phyloP scores from a whole-genome alignment of 2,797 vertebrate species.

The Peromyscus aztecus region DNA sequence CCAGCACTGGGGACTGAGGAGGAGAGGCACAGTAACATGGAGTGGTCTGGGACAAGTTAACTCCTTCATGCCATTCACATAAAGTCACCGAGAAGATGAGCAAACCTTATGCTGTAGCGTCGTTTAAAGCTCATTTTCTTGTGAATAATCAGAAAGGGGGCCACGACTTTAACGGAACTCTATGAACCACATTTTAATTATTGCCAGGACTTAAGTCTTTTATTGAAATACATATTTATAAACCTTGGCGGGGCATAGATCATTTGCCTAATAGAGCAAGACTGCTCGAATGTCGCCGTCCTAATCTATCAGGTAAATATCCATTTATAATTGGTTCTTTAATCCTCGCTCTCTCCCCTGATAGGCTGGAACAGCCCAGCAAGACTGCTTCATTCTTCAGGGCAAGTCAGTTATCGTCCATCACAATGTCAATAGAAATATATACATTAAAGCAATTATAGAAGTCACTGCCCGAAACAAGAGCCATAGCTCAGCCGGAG shows the following conservation, averaged over 20 bases:
- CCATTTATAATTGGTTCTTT: constrained; percentile 80
- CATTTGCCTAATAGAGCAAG: constrained; percentile 85
- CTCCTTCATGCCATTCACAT: neutral
- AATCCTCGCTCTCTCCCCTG: constrained; percentile 70
- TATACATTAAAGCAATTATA: constrained; percentile 63
- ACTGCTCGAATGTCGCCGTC: constrained; percentile 62
- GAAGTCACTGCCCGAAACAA: constrained; percentile 20
- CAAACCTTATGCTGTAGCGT: fast-evolving
- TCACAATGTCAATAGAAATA: constrained; percentile 68
- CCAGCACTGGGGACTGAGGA: neutral
- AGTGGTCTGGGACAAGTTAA: neutral
- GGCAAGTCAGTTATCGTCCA: constrained; percentile 53
- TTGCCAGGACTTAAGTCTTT: constrained; percentile 80
- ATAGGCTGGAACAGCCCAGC: constrained; percentile 1
- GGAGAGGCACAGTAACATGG: fast-evolving
- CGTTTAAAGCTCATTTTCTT: constrained; percentile 44
- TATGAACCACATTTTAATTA: constrained; percentile 85
- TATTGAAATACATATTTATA: constrained; percentile 87
- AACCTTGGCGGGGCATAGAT: constrained; percentile 78
- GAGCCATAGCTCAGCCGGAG: constrained; percentile 27
- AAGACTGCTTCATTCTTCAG: neutral
- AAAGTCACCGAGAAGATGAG: constrained; percentile 20
- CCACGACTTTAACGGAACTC: constrained; percentile 80
- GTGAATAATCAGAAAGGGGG: constrained; percentile 72
- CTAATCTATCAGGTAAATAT: constrained; percentile 84